Conservation (phyloP, 2,888 invertebrate species). For the Barypeithes pellucidus region DNA sequence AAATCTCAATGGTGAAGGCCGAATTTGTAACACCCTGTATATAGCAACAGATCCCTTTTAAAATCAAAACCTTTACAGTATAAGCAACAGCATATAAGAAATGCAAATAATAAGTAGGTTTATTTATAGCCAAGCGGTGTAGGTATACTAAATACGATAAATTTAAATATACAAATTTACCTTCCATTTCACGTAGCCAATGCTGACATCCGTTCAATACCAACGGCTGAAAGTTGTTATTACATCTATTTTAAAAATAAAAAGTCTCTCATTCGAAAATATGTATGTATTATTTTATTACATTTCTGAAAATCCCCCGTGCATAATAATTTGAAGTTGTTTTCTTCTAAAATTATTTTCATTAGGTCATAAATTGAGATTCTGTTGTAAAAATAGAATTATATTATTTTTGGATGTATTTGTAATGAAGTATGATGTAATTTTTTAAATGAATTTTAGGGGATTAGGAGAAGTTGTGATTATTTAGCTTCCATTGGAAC, state of each 20-base stretch:
- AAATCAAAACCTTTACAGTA: too few relatives aligned
- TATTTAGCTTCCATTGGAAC: too few relatives aligned
- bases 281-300: conserved; percentile 1
- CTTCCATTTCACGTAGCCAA: conserved; percentile 42
- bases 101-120: conserved; percentile 22
- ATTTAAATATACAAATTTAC: conserved; percentile 44
- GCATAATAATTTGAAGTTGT: conserved; percentile 14
- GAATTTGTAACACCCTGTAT: too few relatives aligned
- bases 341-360: neutral
- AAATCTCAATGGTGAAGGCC: too few relatives aligned
- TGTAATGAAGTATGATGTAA: too few relatives aligned
- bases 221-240: conserved; percentile 30
- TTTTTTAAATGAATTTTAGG: too few relatives aligned
- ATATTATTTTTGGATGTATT: neutral
- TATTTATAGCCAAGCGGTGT: conserved; percentile 45
- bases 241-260: conserved; percentile 21
- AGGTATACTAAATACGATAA: conserved; percentile 40
- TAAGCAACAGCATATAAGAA: too few relatives aligned
- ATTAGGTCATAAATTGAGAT: neutral
- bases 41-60: too few relatives aligned
- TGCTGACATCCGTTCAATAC: conserved; percentile 41
- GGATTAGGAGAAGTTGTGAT: too few relatives aligned
- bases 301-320: neutral
- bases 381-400: neutral
- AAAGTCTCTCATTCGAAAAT: neutral